phyloP scores from a whole-genome alignment of 2,797 vertebrate species.

The Notamacropus eugenii region DNA sequence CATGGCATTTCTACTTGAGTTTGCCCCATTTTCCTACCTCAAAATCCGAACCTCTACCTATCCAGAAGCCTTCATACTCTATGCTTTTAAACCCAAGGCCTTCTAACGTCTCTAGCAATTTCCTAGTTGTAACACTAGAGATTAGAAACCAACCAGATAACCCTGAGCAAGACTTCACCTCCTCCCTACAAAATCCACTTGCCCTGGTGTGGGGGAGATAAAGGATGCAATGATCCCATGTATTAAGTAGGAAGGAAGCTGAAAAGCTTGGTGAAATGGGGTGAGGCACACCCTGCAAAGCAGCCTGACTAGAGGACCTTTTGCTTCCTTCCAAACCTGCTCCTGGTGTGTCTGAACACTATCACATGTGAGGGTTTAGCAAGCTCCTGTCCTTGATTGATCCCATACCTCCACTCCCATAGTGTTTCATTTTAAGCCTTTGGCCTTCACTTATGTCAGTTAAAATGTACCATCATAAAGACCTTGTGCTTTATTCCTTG shows the following conservation, averaged over 20 bases:
- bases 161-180: background rate
- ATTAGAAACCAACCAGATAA: background rate
- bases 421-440: background rate
- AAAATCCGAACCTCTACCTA: background rate
- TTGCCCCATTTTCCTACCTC: background rate
- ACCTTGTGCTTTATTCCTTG: background rate
- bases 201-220: background rate
- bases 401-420: background rate
- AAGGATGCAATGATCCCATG: background rate
- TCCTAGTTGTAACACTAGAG: background rate
- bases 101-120: background rate
- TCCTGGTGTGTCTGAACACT: background rate
- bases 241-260: background rate
- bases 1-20: background rate
- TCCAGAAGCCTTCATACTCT: background rate
- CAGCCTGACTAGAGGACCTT: background rate
- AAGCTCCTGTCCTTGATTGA: background rate
- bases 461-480: background rate
- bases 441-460: background rate
- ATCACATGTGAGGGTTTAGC: background rate
- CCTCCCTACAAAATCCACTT: background rate
- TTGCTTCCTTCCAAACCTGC: background rate
- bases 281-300: background rate
- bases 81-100: background rate
- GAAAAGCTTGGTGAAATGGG: background rate